A percentile compares a stretch with the other conserved stretches of the same genome.
phyloP scores from a whole-genome alignment of 2,797 vertebrate genomes.

The Trichosurus vulpecula region DNA sequence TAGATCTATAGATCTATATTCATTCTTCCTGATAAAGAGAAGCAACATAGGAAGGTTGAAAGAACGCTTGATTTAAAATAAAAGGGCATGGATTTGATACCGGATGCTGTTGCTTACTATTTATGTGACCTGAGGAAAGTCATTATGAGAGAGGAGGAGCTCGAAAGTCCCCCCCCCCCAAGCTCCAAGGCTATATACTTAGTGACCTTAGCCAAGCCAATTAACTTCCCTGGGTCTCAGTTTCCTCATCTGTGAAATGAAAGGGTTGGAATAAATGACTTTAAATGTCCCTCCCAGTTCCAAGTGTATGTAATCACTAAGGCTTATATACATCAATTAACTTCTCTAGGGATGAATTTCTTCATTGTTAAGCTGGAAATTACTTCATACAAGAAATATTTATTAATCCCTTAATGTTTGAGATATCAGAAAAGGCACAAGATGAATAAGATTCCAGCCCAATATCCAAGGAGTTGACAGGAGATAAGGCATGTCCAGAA shows the following conservation, averaged over 20 bases:
- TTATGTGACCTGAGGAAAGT: not conserved
- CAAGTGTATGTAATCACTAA: not conserved
- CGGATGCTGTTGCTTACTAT: not conserved
- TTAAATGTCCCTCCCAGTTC: not conserved
- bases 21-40: not conserved
- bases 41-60: not conserved
- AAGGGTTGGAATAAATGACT: not conserved
- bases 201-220: not conserved
- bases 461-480: not conserved
- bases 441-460: not conserved
- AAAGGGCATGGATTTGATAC: not conserved
- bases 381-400: not conserved
- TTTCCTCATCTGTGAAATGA: not conserved
- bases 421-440: not conserved
- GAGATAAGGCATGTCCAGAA: not conserved
- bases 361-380: not conserved
- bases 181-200: not conserved
- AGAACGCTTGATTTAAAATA: not conserved
- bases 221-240: not conserved
- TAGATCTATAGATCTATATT: not conserved
- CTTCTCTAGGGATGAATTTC: not conserved
- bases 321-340: not conserved
- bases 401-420: not conserved
- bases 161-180: not conserved
- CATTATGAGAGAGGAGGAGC: not conserved